Evolutionary conservation across 1,140 invertebrate genomes (phyloP), one percentile per base, ranked within the genome.

Genomic region (Gonatopus flavifemur): DNA sequence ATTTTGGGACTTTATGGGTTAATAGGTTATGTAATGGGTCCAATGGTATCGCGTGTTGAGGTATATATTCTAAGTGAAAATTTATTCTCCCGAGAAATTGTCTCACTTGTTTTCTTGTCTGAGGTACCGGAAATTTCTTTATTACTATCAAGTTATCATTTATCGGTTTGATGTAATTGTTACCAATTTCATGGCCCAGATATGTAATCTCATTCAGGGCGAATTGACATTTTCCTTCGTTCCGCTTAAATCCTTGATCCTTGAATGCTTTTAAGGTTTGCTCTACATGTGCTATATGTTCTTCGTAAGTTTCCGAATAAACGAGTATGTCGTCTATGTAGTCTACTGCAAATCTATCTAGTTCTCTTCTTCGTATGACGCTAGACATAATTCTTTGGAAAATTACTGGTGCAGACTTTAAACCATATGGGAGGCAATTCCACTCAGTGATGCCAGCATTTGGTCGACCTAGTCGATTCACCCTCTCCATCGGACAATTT

Each of bases 21-120:
- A 41, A 10, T 22, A 41, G 1, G 12, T 41, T 41, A 41, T 43
- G 24, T 16, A 43, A 20, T 15, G 41, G 41, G 12, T 43, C 41
- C 6, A 43, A n/a, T 10, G 30, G 10, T 8, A 43, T 43, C 0
- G 41, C 9, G 10, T 13, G 8, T n/a, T 28, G 25, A 5, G 41
- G 21, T 9, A 43, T 43, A 30, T 54, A 57, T 39, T 59, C 30
- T 30, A 43, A 13, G 36, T 59, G 36, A 36, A 49, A 52, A 19
- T 53, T 57, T 20, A 60, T 53, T 52, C 54, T 57, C 1, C 51
- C 55, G 9, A 58, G 15, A 49, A 60, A 50, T 30, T 43, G 21
- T 30, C 41, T 43, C 3, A 43, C 15, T 2, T 1, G 9, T 30
- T 43, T 43, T 25, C 25, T 25, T 8, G 16, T 22, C 10, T 22